Percentiles rank a stretch among this genome's conserved stretches.
phyloP scores from a whole-genome alignment of 2,888 invertebrate genomes.

The Gymnosoma rotundatum region DNA sequence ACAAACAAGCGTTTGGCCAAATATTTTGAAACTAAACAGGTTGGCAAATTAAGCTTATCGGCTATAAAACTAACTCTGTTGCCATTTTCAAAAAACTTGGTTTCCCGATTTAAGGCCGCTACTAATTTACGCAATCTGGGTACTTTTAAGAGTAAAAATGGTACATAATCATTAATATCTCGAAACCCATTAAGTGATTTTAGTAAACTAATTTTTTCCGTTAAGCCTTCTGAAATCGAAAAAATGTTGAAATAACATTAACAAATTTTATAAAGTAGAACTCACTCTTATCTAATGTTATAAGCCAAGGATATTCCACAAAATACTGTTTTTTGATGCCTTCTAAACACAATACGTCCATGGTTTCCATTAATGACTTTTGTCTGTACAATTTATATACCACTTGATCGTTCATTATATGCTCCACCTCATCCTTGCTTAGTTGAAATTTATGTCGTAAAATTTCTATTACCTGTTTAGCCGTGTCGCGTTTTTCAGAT shows the following conservation, averaged over 20 bases:
- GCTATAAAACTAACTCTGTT: constrained; percentile 85
- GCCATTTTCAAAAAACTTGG: constrained; percentile 80
- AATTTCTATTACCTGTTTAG: constrained; percentile 67
- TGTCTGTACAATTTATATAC: constrained; percentile 74
- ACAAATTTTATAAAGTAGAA: background rate
- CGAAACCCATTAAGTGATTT: constrained; percentile 79
- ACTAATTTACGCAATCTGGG: constrained; percentile 76
- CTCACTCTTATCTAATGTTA: constrained; percentile 77
- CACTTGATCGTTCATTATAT: constrained; percentile 75
- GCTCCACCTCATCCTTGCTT: constrained; percentile 72
- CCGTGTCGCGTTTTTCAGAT: constrained; percentile 70
- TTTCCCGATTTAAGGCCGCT: constrained; percentile 79
- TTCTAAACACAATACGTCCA: constrained; percentile 74
- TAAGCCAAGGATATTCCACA: constrained; percentile 80
- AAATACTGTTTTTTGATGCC: constrained; percentile 77
- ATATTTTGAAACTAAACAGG: constrained; percentile 82
- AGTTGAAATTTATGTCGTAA: constrained; percentile 74
- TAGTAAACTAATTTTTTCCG: constrained; percentile 81
- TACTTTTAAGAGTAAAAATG: constrained; percentile 83
- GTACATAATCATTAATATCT: constrained; percentile 83
- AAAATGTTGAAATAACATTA: background rate
- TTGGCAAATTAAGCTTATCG: constrained; percentile 82
- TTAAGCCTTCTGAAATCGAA: constrained; percentile 75
- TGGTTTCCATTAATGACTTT: constrained; percentile 66
- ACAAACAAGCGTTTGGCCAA: constrained; percentile 84